phyloP scores from a whole-genome alignment of 1,140 invertebrate genomes.

The Aphaenogaster ashmeadi region DNA sequence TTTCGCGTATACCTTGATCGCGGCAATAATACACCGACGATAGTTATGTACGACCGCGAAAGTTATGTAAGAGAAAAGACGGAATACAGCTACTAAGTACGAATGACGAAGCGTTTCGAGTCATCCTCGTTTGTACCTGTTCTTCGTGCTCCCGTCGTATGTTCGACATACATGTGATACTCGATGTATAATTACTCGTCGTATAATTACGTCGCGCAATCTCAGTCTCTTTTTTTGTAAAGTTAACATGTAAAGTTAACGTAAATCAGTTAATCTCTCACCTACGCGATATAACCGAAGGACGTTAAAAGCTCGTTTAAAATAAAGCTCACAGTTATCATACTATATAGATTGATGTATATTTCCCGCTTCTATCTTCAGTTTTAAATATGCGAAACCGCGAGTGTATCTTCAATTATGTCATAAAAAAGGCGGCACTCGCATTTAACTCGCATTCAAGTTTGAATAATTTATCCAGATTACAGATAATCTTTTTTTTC shows the following conservation, averaged over 20 bases:
- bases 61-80: constrained; percentile 38
- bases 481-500: background rate
- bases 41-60: background rate
- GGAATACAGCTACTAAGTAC: background rate
- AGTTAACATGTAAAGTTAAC: constrained; percentile 17
- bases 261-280: constrained; percentile 13
- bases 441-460: background rate
- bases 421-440: background rate
- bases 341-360: background rate
- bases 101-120: constrained; percentile 31
- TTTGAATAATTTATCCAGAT: background rate
- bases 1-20: background rate
- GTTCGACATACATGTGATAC: constrained; percentile 4
- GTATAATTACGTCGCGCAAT: background rate
- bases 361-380: background rate
- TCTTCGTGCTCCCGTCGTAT: constrained; percentile 3
- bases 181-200: constrained; percentile 1
- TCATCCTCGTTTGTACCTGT: background rate
- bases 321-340: background rate
- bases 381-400: background rate
- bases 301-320: background rate
- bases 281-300: background rate
- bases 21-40: background rate
- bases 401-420: background rate
- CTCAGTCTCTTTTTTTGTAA: background rate